These are phyloP conservation scores for Boloria selene DNA, from an alignment of 2,888 invertebrate species.

Conservation along the genomic window DNA sequence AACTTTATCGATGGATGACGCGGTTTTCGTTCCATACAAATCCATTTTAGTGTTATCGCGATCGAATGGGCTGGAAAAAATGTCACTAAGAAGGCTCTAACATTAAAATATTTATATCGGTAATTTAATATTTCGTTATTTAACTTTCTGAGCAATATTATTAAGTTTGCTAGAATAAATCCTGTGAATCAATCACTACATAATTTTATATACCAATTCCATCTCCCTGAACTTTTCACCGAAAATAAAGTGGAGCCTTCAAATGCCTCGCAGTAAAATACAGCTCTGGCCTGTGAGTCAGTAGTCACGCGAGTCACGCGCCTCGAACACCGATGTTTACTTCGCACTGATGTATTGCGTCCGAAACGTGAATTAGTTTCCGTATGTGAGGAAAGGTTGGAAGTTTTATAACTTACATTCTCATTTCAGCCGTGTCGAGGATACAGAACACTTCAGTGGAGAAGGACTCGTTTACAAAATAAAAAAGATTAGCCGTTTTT, in stretches of 20 bases:
- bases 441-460: neutral
- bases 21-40: too few relatives aligned
- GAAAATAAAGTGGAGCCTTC: constrained; percentile 3
- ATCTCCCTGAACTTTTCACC: neutral
- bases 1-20: too few relatives aligned
- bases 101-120: too few relatives aligned
- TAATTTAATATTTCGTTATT: too few relatives aligned
- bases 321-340: constrained; percentile 5
- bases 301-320: neutral
- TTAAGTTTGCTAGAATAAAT: too few relatives aligned
- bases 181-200: too few relatives aligned
- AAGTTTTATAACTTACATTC: constrained; percentile 5
- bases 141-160: too few relatives aligned
- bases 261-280: neutral
- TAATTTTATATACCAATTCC: too few relatives aligned
- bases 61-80: too few relatives aligned
- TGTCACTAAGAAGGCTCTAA: too few relatives aligned
- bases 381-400: constrained; percentile 7
- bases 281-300: neutral
- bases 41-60: too few relatives aligned
- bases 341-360: constrained; percentile 14
- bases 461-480: neutral
- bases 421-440: neutral
- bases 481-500: too few relatives aligned
- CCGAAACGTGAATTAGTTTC: constrained; percentile 13